Base-by-base conservation (phyloP, 2,797 vertebrate species). In the Poliocrania exsul region DNA sequence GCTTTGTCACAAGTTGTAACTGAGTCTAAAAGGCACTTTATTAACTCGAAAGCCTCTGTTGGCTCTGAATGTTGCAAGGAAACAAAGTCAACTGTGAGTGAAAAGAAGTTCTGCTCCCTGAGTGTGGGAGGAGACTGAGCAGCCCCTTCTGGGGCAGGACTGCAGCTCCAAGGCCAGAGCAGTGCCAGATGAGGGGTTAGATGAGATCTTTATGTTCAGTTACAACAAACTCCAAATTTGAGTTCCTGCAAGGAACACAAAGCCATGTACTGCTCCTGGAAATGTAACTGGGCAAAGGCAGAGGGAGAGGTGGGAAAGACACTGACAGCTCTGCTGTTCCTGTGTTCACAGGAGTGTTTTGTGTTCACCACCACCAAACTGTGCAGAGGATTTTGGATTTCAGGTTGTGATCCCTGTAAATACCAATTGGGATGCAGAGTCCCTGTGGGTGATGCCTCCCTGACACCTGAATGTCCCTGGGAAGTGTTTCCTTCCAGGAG, bases 301-400 rank as follows among this genome's bases (percentile, higher is more conserved):
- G 23, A 26, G 35, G 31, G 44, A 74, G 49, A 79, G 35, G 64
- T 25, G 46, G 77, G 75, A 31, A 86, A 81, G 51, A 67, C 24
- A 26, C 42, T 86, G 53, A n/a, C 67, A 81, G 19, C 33, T 53
- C 12, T 49, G 15, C 31, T 20, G 70, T 93, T 93, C 93, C 97
- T 98, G 97, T 97, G 97, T 97, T 98, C 97, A 98, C 96, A 97
- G 95, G 74, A 73, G 7, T 56, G 44, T 80, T 95, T 66, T 90
- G 11, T 86, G 78, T 92, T 97, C 84, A 95, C 96, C 73, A 86
- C 92, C 93, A 94, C 81, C 77, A 95, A 69, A 85, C 92, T 64
- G 81, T 77, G 29, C 81, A 14, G 20, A 86, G 42, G 40, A n/a
- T 70, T 73, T 82, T 57, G 37, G 38, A 37, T 80, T 61, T 79